Percentiles rank a stretch among this genome's conserved stretches.
Conservation (phyloP, 2,797 vertebrate species). For the Ceryle rudis region DNA sequence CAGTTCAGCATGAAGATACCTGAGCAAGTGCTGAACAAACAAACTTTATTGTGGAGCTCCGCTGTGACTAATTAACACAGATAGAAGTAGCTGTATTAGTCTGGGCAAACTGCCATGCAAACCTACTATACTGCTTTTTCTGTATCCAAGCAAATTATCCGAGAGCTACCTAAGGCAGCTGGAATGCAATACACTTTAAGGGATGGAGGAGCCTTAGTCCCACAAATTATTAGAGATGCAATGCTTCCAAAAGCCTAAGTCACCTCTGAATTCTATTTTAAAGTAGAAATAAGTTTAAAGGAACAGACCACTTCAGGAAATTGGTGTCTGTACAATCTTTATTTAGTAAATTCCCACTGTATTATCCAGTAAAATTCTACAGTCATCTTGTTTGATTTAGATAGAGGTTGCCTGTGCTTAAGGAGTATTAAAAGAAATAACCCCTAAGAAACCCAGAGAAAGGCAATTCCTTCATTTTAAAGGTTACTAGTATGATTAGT, state of each 20-base stretch:
- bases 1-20: neutral
- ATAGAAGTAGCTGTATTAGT: conserved; percentile 53
- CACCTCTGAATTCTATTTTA: neutral
- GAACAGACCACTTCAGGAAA: neutral
- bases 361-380: neutral
- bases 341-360: neutral
- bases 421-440: neutral
- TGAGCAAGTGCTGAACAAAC: conserved; percentile 60
- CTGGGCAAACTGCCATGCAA: conserved; percentile 38
- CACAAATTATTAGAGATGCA: neutral
- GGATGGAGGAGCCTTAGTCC: neutral
- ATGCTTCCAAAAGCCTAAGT: neutral
- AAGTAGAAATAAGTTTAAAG: neutral
- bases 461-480: neutral
- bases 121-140: neutral
- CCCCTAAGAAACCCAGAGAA: neutral
- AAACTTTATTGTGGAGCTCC: conserved; percentile 30
- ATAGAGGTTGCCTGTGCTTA: neutral
- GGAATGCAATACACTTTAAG: neutral
- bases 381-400: neutral
- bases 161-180: conserved; percentile 1
- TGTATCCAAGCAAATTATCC: conserved; percentile 27
- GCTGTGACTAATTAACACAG: conserved; percentile 63
- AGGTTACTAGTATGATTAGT: neutral
- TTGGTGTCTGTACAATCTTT: neutral